phyloP scores from a whole-genome alignment of 2,113 vertebrate species.

The Misgurnus anguillicaudatus region DNA sequence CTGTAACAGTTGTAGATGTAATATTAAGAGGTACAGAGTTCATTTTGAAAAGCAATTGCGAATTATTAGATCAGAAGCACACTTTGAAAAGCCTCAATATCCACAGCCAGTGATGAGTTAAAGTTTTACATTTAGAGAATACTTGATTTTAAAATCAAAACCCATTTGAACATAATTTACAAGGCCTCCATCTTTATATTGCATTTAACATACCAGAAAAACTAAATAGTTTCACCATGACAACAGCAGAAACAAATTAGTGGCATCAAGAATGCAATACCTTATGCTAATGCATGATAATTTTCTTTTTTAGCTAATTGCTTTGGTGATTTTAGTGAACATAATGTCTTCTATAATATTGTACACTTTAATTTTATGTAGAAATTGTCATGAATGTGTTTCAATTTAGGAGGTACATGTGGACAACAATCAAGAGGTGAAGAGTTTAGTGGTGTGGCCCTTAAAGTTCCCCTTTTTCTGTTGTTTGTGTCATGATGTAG shows the following conservation, averaged over 20 bases:
- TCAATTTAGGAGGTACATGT: neutral
- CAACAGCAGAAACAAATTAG: neutral
- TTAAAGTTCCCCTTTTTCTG: neutral
- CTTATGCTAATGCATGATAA: conserved; percentile 1
- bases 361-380: neutral
- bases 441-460: neutral
- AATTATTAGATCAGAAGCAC: no score
- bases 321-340: neutral
- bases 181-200: neutral
- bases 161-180: no score
- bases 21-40: no score
- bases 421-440: neutral
- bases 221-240: neutral
- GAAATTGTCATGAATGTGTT: neutral
- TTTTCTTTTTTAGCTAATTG: neutral
- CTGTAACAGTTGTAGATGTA: no score
- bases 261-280: neutral
- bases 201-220: neutral
- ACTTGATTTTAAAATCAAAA: neutral
- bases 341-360: neutral
- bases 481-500: neutral
- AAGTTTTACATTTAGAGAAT: neutral
- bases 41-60: no score
- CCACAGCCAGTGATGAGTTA: no score
- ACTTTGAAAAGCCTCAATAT: no score